These are phyloP conservation scores for Dendrophyllia cribrosa DNA, from an alignment of 64 coral and sea anemone genomes.

Conservation along the genomic window DNA sequence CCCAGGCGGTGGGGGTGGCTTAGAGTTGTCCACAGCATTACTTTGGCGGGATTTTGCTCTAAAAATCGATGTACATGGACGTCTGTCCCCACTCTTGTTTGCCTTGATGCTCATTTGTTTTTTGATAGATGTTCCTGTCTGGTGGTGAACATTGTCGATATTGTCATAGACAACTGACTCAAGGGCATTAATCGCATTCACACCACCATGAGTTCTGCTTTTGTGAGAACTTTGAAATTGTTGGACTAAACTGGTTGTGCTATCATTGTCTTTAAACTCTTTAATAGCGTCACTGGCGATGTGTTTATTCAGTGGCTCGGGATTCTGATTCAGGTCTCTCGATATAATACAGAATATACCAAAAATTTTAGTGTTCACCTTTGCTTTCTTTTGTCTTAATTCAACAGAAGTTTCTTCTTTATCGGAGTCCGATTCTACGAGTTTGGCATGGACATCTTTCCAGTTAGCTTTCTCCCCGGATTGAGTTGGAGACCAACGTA, in stretches of 20 bases:
- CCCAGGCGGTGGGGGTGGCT: background rate
- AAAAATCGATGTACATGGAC: background rate
- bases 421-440: background rate
- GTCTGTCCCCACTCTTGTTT: background rate
- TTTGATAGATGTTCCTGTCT: background rate
- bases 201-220: background rate
- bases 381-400: background rate
- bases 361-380: background rate
- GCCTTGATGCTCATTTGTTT: background rate
- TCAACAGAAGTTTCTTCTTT: background rate
- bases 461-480: slow-evolving; percentile 30
- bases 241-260: background rate
- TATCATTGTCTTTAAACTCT: background rate
- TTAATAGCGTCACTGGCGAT: slow-evolving; percentile 1
- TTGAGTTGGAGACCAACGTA: slow-evolving; percentile 44
- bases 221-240: background rate
- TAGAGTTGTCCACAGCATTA: background rate
- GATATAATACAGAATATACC: slow-evolving; percentile 28
- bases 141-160: background rate
- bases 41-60: background rate
- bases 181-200: too few species aligned
- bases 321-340: background rate
- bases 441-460: background rate
- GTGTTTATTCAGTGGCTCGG: background rate
- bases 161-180: too few species aligned